Evolutionary conservation across 2,113 vertebrate genomes (phyloP), one percentile per base, ranked within the genome.

Genomic region (Anser cygnoides): DNA sequence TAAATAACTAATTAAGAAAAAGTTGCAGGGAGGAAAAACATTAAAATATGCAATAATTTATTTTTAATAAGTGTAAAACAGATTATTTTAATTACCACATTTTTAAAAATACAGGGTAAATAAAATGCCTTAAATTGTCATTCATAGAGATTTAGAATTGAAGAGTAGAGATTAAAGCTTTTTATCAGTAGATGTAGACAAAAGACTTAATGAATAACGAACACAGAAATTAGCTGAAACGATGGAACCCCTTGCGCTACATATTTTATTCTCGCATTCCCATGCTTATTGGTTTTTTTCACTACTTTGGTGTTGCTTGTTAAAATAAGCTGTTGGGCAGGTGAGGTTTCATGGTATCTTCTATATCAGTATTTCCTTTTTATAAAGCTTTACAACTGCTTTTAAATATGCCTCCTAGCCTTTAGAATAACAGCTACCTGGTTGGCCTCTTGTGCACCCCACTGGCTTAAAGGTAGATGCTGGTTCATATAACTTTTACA

Each of bases 1-100:
- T 97, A 96, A 97, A 96, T 97, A 97, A 97, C 97, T 97, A 97
- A 97, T 97, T 97, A 97, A 97, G 96, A 96, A 97, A 97, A 97
- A 97, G 95, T 97, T 97, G 91, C 93, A 96, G 92, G 91, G 96
- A 97, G 91, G 93, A 97, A 97, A 96, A 96, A 96, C 96, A 96
- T 97, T 97, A 96, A 97, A 97, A 97, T 96, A 96, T 97, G 96
- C 96, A 97, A 96, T 97, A 97, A 97, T 97, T 97, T 97, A 97
- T 97, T 97, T 97, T 97, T 97, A 97, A 97, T 97, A 97, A 97
- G 94, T 81, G 82, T 96, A 97, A 95, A 97, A 78, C 93, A 97
- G 95, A 97, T 97, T 97, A 97, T 96, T 97, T 97, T 97, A 97
- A 97, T 97, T 97, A 96, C 93, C 17, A n/a, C 91, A 29, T 85